Base-by-base conservation (phyloP, 2,113 vertebrate genomes). In the Triplophysa tibetana region DNA sequence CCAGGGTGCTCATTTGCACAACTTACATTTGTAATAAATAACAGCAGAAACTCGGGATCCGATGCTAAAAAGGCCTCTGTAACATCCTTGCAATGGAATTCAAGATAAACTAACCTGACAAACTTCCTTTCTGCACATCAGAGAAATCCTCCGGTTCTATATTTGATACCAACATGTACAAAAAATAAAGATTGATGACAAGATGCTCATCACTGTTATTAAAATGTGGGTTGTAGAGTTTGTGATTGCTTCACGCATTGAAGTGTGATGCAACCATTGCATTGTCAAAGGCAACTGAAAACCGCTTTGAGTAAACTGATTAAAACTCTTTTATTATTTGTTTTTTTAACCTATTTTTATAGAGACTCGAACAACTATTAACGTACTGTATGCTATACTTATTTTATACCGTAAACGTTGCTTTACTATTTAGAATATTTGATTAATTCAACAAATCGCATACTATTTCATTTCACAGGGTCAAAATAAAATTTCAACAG, bases 11-110 rank as follows among this genome's bases (percentile, higher is more conserved):
- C 64, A 62, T 75, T 78, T 72, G 45, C 66, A 63, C 45, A 58
- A 72, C 56, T 60, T 78, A 74, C 48, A 21, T 43, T 62, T 8
- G 23, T 21, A 75, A 82, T 60, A 70, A 69, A 78, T 60, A 64
- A 19, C 45, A 17, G 26, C 56, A 43, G 43, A 7, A 7, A 33
- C 29, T 77, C 19, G 17, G 6, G 4, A 41, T 23, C 52, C 66
- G 24, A 29, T 24, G 26, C 26, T 1, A 54, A 56, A 76, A 4
- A 26, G 16, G 26, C 21, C 45, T 4, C 8, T 23, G 19, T 13
- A 19, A 56, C 52, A 19, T 19, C 7, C 52, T 8, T 12, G 52
- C 52, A 17, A 4, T 56, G 52, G 52, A 56, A 56, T 56, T 17
- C 16, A 56, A 19, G 8, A 58, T 58, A 58, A 58, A 58, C n/a